These are phyloP conservation scores for Knipowitschia caucasica DNA, from an alignment of 2,797 vertebrate species.

Conservation along the genomic window DNA sequence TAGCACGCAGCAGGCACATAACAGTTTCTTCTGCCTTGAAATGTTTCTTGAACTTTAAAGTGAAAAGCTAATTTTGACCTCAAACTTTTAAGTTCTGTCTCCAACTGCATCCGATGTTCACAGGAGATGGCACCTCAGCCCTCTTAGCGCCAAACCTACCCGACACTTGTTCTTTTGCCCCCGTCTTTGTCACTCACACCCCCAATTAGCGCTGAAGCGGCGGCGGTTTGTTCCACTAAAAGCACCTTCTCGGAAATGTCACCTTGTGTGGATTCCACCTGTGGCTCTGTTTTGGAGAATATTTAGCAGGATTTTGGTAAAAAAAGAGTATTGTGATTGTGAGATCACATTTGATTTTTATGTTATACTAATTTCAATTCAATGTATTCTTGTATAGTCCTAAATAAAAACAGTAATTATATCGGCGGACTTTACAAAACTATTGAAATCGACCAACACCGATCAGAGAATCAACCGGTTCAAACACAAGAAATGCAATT, in stretches of 20 bases:
- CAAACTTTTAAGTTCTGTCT: neutral
- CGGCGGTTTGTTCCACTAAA: slow-evolving; percentile 65
- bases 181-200: slow-evolving; percentile 34
- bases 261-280: slow-evolving; percentile 50
- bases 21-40: no score
- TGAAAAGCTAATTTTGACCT: neutral
- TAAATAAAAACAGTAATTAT: no score
- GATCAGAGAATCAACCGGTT: no score
- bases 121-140: neutral
- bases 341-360: no score
- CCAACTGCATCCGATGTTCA: neutral
- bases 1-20: no score
- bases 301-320: no score
- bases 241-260: slow-evolving; percentile 70
- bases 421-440: no score
- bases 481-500: no score
- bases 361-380: no score
- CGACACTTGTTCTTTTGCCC: neutral
- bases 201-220: slow-evolving; percentile 67
- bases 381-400: no score
- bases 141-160: neutral
- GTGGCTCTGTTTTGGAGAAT: slow-evolving; percentile 28
- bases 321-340: no score
- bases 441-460: no score
- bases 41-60: neutral